phyloP scores from a whole-genome alignment of 2,888 invertebrate genomes.

The Cryptophagus acutangulus region DNA sequence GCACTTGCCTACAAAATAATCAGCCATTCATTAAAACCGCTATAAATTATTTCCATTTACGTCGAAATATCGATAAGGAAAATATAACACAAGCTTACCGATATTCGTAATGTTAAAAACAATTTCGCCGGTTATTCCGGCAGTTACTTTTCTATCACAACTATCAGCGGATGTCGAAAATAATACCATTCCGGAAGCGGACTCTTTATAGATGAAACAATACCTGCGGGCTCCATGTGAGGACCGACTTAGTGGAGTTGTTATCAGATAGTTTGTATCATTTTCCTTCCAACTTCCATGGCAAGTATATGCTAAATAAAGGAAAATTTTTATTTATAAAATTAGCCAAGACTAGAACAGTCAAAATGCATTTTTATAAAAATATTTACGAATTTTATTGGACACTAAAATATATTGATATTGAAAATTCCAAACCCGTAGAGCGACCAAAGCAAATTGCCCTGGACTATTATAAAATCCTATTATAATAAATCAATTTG shows the following conservation, averaged over 20 bases:
- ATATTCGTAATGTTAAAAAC: constrained; percentile 67
- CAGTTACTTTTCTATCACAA: constrained; percentile 56
- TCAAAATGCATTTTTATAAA: too few relatives aligned
- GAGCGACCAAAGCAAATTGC: too few relatives aligned
- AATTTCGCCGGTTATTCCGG: constrained; percentile 55
- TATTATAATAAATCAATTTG: too few relatives aligned
- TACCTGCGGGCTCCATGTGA: constrained; percentile 63
- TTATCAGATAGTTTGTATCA: constrained; percentile 79
- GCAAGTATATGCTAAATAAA: constrained; percentile 71
- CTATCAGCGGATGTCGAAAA: constrained; percentile 61
- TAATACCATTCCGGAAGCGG: constrained; percentile 49
- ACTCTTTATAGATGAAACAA: constrained; percentile 73
- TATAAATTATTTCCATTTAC: not conserved
- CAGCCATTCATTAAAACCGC: constrained; percentile 7
- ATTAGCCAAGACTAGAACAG: too few relatives aligned
- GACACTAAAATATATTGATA: too few relatives aligned
- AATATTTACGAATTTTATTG: too few relatives aligned
- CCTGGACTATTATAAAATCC: too few relatives aligned
- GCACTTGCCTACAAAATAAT: constrained; percentile 58
- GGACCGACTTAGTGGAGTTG: constrained; percentile 65
- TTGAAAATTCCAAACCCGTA: too few relatives aligned
- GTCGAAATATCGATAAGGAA: not conserved
- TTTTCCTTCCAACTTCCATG: constrained; percentile 87
- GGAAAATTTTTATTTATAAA: not conserved
- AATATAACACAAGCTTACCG: constrained; percentile 49